Evolutionary conservation across 2,113 vertebrate genomes (phyloP).

Genomic region (Peromyscus leucopus): DNA sequence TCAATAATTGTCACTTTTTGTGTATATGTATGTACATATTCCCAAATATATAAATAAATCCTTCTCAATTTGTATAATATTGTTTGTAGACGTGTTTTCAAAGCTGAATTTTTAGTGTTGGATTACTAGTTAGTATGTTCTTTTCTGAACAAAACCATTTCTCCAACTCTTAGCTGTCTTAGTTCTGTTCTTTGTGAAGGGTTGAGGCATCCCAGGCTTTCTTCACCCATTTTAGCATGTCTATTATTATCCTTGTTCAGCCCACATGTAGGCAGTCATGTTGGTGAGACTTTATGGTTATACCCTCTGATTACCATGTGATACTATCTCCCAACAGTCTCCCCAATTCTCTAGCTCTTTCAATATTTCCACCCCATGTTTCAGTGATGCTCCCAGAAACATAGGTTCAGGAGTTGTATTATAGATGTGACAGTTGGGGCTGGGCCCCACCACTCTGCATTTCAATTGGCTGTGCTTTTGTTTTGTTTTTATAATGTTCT

Average conservation of each 20-base stretch:
- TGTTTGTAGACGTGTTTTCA: background rate
- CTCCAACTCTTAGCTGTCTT: background rate
- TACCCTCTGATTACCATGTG: too few species aligned
- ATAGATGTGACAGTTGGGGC: background rate
- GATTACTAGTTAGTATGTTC: background rate
- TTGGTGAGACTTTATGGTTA: background rate
- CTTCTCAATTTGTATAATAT: background rate
- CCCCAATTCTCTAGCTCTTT: background rate
- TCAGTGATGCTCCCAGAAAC: background rate
- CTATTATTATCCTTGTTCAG: background rate
- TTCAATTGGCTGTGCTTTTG: background rate
- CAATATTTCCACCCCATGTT: background rate
- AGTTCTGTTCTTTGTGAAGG: background rate
- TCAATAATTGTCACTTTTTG: background rate
- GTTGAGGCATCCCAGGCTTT: background rate
- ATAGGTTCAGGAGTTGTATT: background rate
- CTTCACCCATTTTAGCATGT: background rate
- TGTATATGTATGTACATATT: background rate
- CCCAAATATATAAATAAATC: background rate
- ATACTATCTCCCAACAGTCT: background rate
- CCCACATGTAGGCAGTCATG: background rate
- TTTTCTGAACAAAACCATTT: background rate
- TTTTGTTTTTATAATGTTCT: background rate
- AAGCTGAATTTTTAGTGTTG: background rate
- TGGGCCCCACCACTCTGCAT: background rate